These are phyloP conservation scores for Psilopsiagon aurifrons DNA, from an alignment of 2,113 vertebrate species.

Conservation along the genomic window DNA sequence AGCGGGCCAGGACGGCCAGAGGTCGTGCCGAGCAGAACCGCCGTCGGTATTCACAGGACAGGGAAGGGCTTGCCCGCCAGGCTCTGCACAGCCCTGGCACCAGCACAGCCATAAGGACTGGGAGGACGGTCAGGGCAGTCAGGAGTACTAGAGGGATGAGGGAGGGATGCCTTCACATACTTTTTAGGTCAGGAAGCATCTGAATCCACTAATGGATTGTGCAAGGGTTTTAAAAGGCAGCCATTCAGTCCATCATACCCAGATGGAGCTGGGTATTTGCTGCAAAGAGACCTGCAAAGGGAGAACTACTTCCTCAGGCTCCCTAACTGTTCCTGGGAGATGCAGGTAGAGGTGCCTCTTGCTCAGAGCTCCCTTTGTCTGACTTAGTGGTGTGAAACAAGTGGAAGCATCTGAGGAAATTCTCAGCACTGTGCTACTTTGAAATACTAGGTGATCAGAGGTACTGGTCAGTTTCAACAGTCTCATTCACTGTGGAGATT, in stretches of 20 bases:
- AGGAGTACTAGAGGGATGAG: not conserved
- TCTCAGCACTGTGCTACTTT: not conserved
- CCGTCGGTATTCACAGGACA: not conserved
- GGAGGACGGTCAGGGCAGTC: not conserved
- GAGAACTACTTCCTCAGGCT: not conserved
- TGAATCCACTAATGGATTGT: not conserved
- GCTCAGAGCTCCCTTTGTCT: not conserved
- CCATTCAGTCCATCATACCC: accelerated
- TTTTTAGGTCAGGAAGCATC: not conserved
- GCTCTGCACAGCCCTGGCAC: not conserved
- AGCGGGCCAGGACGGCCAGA: not conserved
- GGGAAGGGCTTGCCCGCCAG: too few species aligned
- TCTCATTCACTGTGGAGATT: not conserved
- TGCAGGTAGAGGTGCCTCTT: not conserved
- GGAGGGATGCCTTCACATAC: not conserved
- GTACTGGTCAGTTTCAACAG: not conserved
- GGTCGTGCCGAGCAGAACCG: not conserved
- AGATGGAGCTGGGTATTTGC: not conserved
- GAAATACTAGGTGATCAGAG: not conserved
- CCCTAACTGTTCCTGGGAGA: not conserved
- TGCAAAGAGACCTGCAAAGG: not conserved
- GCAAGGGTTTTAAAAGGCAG: not conserved
- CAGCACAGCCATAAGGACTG: not conserved
- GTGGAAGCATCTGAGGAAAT: not conserved
- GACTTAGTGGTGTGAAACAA: not conserved